Conservation (phyloP, 2,113 vertebrate genomes). For the Ictidomys tridecemlineatus region DNA sequence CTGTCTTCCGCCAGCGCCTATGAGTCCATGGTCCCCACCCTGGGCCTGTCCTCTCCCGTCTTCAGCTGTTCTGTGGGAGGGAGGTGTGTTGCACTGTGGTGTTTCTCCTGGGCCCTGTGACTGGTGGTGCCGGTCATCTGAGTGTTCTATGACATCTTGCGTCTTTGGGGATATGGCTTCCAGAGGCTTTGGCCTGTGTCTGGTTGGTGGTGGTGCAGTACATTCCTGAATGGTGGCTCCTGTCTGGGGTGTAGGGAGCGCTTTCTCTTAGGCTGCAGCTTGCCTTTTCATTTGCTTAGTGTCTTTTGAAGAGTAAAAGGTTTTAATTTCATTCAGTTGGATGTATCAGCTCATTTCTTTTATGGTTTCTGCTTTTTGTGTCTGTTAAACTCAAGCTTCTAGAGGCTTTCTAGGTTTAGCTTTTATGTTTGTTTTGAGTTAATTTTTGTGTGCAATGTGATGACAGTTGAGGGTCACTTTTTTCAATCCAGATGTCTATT, state of each 20-base stretch:
- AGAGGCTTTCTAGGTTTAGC: neutral
- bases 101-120: no score
- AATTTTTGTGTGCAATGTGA: neutral
- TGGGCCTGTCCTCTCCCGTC: neutral
- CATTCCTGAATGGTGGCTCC: neutral
- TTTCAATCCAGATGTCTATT: neutral
- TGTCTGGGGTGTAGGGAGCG: neutral
- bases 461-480: neutral
- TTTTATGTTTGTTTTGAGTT: neutral
- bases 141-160: no score
- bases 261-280: neutral
- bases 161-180: no score
- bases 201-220: no score
- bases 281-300: neutral
- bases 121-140: no score
- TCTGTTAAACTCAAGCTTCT: neutral
- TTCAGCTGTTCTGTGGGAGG: neutral
- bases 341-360: neutral
- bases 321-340: neutral
- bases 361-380: neutral
- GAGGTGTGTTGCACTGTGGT: neutral
- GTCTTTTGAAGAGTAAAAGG: neutral
- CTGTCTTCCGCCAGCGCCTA: neutral
- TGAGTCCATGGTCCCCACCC: neutral
- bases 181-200: no score